Conservation (phyloP, 2,888 invertebrate genomes). For the Diabrotica balteata region DNA sequence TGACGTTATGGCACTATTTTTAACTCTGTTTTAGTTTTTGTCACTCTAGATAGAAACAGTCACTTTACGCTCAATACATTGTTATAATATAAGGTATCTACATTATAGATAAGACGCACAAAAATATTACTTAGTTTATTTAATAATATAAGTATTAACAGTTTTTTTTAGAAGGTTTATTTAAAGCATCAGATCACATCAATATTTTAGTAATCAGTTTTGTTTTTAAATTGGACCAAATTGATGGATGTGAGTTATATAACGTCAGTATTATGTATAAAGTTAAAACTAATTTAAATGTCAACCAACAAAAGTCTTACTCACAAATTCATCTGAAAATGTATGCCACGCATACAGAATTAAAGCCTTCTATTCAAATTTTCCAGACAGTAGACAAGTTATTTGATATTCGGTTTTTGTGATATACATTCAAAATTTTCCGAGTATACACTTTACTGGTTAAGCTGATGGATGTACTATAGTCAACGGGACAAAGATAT, state of each 20-base stretch:
- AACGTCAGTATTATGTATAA: neutral
- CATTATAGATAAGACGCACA: no score
- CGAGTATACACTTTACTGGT: neutral
- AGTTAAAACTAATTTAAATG: slow-evolving; percentile 8
- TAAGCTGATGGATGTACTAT: slow-evolving; percentile 2
- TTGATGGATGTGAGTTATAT: no score
- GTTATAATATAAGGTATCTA: no score
- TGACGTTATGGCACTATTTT: no score
- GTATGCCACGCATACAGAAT: slow-evolving; percentile 15
- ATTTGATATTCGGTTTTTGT: slow-evolving; percentile 18
- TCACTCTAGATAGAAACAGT: no score
- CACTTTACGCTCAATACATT: no score
- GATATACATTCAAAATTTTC: slow-evolving; percentile 2
- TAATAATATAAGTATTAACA: neutral
- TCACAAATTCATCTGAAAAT: slow-evolving; percentile 16
- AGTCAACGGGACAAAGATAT: neutral
- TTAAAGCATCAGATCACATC: neutral
- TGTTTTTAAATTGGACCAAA: neutral
- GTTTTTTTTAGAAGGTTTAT: neutral
- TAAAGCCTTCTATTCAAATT: slow-evolving; percentile 19
- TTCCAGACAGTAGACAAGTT: slow-evolving; percentile 15
- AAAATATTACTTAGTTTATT: no score
- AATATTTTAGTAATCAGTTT: neutral
- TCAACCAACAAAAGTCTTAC: slow-evolving; percentile 11
- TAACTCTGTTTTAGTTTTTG: no score